phyloP scores from a whole-genome alignment of 2,113 vertebrate species.

The Cacatua alba region DNA sequence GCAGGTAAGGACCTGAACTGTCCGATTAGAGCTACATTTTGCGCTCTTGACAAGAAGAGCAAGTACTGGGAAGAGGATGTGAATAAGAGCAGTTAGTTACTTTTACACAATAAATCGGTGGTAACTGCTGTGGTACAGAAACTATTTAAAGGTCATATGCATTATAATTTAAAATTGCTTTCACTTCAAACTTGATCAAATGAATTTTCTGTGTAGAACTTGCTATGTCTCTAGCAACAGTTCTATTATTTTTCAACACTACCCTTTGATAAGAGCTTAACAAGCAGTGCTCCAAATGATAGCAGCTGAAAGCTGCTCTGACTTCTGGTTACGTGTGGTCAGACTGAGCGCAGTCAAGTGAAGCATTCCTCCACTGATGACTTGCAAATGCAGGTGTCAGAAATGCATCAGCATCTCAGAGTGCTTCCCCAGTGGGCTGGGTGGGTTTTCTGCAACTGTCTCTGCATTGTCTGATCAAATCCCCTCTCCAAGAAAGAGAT shows the following conservation, averaged over 20 bases:
- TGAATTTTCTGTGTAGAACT: not conserved
- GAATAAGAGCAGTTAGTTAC: not conserved
- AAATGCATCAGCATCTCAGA: not conserved
- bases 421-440: not conserved
- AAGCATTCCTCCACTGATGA: accelerated
- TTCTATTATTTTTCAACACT: not conserved
- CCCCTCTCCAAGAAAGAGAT: not conserved
- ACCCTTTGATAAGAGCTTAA: not conserved
- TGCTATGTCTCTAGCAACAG: not conserved
- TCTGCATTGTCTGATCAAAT: not conserved
- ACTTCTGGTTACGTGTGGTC: not conserved
- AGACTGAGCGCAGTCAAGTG: not conserved
- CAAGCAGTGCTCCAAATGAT: not conserved
- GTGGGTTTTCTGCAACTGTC: not conserved
- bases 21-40: not conserved
- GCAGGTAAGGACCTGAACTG: not conserved
- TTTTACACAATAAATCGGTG: not conserved
- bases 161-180: not conserved
- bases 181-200: not conserved
- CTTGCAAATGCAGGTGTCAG: not conserved
- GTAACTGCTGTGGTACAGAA: not conserved
- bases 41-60: not conserved
- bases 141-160: not conserved
- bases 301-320: not conserved
- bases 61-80: not conserved